These are phyloP conservation scores for Sinohyriopsis cumingii DNA, from an alignment of 2,888 invertebrate genomes.

Conservation along the genomic window DNA sequence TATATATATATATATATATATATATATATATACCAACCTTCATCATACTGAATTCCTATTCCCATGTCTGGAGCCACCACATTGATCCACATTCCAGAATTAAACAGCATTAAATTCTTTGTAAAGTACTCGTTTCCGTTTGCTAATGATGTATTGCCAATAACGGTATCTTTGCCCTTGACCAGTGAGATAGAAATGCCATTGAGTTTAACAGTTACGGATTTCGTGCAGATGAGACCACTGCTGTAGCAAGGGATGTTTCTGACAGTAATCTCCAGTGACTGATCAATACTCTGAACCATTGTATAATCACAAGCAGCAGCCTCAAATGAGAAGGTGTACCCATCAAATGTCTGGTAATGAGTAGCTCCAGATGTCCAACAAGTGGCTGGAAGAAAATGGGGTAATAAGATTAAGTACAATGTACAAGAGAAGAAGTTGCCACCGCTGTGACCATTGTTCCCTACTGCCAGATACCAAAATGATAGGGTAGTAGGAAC, in stretches of 20 bases:
- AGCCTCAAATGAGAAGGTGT: conserved; percentile 84
- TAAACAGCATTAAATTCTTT: conserved; percentile 14
- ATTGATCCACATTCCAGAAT: conserved; percentile 8
- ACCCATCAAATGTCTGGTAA: conserved; percentile 88
- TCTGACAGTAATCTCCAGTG: conserved; percentile 81
- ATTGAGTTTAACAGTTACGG: conserved; percentile 27
- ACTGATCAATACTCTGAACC: conserved; percentile 68
- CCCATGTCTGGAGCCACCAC: conserved; percentile 74
- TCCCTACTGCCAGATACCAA: too few relatives aligned
- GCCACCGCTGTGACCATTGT: too few relatives aligned
- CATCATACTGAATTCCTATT: conserved; percentile 89
- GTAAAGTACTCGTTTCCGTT: conserved; percentile 20
- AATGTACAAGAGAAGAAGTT: too few relatives aligned
- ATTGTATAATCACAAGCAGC: conserved; percentile 87
- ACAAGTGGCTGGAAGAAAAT: conserved; percentile 74
- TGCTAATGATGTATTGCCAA: conserved; percentile 40
- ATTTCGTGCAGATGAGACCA: conserved; percentile 88
- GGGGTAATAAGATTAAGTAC: too few relatives aligned
- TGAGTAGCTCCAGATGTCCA: conserved; percentile 92
- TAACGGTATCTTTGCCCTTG: conserved; percentile 39
- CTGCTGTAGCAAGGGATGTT: conserved; percentile 89
- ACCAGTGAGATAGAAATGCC: conserved; percentile 27
- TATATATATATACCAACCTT: conserved; percentile 73
- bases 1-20: too few relatives aligned
- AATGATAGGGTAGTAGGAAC: too few relatives aligned